phyloP scores from a whole-genome alignment of 2,888 invertebrate genomes.

The Tachystola acroxantha region DNA sequence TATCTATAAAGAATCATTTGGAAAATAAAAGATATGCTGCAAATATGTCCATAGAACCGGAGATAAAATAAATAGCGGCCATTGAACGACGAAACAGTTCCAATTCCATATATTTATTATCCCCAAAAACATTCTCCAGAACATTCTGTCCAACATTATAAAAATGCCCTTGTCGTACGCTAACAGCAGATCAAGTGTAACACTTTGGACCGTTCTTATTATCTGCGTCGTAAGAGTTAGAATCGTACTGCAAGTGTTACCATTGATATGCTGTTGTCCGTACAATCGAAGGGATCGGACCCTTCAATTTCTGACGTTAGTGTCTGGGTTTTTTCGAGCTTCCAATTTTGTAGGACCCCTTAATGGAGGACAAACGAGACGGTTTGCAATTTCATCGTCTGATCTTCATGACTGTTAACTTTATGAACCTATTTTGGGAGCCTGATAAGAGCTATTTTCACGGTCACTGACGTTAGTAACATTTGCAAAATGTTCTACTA shows the following conservation, averaged over 20 bases:
- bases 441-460: too few relatives aligned
- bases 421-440: neutral
- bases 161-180: too few relatives aligned
- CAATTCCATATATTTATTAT: neutral
- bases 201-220: too few relatives aligned
- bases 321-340: slow-evolving; percentile 28
- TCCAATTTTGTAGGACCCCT: slow-evolving; percentile 25
- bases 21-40: neutral
- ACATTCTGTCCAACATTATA: slow-evolving; percentile 16
- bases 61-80: neutral
- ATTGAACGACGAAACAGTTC: neutral
- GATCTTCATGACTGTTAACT: slow-evolving; percentile 9
- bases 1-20: neutral
- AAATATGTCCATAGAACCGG: neutral
- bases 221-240: too few relatives aligned
- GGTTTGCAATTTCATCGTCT: slow-evolving; percentile 28
- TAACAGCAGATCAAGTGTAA: too few relatives aligned
- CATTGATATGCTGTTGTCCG: slow-evolving; percentile 6
- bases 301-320: slow-evolving; percentile 28
- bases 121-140: slow-evolving; percentile 1
- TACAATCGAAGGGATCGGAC: slow-evolving; percentile 19
- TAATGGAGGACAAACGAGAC: slow-evolving; percentile 22
- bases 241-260: slow-evolving; percentile 9
- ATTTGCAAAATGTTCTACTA: too few relatives aligned
- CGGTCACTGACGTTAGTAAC: too few relatives aligned